Base-by-base conservation (phyloP, 2,888 invertebrate genomes). In the Lordiphosa fenestrarum region DNA sequence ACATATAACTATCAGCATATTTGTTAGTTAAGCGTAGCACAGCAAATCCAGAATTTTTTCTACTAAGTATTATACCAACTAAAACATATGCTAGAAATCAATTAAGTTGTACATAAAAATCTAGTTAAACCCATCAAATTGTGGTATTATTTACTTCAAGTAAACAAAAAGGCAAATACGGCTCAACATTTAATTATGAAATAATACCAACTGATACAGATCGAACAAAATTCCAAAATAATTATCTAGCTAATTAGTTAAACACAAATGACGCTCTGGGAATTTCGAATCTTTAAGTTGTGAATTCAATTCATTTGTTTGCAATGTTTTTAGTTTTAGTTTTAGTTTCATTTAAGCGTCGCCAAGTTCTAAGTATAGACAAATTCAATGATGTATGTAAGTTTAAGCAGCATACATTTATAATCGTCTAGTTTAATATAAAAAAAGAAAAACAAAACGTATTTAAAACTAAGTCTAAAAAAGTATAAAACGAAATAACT, bases 91-190 rank as follows among this genome's bases (percentile, higher is more conserved):
- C n/a, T 21, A 50, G 65, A 19, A 9, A 33, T 21, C 10, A 49
- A 38, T 10, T 49, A 21, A 6, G 13, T 30, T 39, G 25, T 38
- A 25, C 9, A 15, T 6, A 21, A 15, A 21, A 33, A 33, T 50
- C 39, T 19, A 19, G 13, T 50, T 40, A 33, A 46, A 10, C 7
- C 30, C 30, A 30, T 30, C 30, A 30, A 61, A 58, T 56, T 76
- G 75, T 76, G 78, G 83, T 82, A 78, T 64, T 71, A 69, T 78
- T 75, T 74, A 74, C 78, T 75, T 60, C 33, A 83, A 77, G 73
- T 83, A 75, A 59, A 49, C 3, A 40, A 46, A 53, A 33, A 15
- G 15, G 39, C 9, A 47, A 52, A 51, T 42, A 52, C 37, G 53
- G 58, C 50, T 66, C 46, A 73, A 63, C 30, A 49, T 38, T 25